Conservation (phyloP, 2,797 vertebrate species). For the Myotis pilosus region DNA sequence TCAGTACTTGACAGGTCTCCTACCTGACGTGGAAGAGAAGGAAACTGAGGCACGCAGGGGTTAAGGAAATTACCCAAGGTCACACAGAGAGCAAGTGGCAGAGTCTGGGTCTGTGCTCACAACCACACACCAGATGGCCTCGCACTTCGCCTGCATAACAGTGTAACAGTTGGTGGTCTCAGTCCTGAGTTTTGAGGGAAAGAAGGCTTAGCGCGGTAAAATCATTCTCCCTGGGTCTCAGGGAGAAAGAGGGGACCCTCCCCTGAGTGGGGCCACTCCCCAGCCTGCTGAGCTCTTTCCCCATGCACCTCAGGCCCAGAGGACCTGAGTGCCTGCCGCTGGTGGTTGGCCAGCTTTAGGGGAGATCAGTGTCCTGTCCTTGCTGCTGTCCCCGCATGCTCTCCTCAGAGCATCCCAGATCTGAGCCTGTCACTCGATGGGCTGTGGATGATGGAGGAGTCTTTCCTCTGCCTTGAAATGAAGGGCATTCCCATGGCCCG, state of each 20-base stretch:
- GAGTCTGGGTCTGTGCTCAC: not conserved
- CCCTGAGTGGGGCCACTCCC: not conserved
- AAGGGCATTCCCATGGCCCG: not conserved
- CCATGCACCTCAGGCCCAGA: not conserved
- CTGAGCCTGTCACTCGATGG: not conserved
- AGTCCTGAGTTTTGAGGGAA: not conserved
- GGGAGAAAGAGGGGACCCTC: not conserved
- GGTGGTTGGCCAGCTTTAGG: not conserved
- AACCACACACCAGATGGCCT: too few relatives aligned
- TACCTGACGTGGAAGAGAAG: not conserved
- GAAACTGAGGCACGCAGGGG: not conserved
- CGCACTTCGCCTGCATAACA: rapidly evolving
- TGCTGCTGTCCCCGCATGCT: not conserved
- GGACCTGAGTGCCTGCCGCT: not conserved
- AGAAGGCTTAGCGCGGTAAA: not conserved
- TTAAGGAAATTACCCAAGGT: not conserved
- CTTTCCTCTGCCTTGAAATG: not conserved
- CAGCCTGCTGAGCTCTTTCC: not conserved
- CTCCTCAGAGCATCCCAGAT: not conserved
- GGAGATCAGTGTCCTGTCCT: not conserved
- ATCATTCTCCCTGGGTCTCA: not conserved
- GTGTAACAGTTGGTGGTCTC: rapidly evolving
- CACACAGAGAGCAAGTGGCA: not conserved
- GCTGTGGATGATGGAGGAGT: not conserved
- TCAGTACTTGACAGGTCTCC: not conserved